A percentile compares a stretch with the other conserved stretches of the same genome.
phyloP scores from a whole-genome alignment of 2,113 vertebrate genomes.

The Cariama cristata region DNA sequence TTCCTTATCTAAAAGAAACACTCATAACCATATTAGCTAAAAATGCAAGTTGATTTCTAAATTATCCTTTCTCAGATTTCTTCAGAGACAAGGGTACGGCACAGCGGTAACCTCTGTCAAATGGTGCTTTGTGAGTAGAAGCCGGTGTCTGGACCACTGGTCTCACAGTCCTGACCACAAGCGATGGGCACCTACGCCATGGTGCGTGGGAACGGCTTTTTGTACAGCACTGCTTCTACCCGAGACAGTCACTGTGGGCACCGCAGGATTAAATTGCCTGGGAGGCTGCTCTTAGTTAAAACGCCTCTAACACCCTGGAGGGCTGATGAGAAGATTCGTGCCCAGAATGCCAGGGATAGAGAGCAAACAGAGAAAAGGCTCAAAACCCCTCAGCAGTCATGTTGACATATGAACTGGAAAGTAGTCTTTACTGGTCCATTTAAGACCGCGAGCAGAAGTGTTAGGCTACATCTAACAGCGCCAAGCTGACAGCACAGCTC shows the following conservation, averaged over 20 bases:
- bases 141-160: neutral
- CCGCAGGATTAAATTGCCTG: neutral
- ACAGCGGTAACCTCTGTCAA: neutral
- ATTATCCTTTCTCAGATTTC: neutral
- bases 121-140: neutral
- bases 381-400: neutral
- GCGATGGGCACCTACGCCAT: neutral
- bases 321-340: neutral
- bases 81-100: neutral
- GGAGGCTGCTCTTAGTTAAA: neutral
- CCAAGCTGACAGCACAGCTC: rapidly evolving
- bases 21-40: neutral
- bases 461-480: rapidly evolving
- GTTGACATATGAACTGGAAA: neutral
- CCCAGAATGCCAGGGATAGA: neutral
- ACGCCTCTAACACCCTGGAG: neutral
- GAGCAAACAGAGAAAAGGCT: neutral
- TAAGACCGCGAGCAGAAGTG: neutral
- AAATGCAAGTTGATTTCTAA: neutral
- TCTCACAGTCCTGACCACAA: neutral
- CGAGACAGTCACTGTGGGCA: neutral
- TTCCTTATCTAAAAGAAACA: slow-evolving; percentile 25
- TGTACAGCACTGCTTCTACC: neutral
- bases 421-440: neutral
- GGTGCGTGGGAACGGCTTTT: neutral